Base-by-base conservation (phyloP, 2,888 invertebrate genomes). In the Slavum lentiscoides region DNA sequence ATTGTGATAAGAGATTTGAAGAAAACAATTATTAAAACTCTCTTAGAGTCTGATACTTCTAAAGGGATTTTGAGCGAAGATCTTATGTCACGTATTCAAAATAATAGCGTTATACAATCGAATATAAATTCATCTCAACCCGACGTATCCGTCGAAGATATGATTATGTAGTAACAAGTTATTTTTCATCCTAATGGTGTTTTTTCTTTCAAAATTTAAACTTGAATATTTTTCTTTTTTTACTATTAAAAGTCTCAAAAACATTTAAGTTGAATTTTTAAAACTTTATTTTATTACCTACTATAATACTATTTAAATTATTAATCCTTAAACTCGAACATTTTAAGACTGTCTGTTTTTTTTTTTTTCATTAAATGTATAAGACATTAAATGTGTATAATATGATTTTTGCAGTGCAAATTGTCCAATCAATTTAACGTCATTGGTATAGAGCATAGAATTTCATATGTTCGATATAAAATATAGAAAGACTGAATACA, bases 1-100 rank as follows among this genome's bases (percentile, higher is more conserved):
- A 19, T 43, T 55, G 6, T 9, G 9, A 43, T 72, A 17, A 55
- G 6, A 30, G 9, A 66, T 49, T 49, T 64, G 1, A 80, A 80
- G 23, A 55, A 43, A 58, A 8, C 1, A 13, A 80, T 80, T 30
- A 64, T 72, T 3, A 80, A 80, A 55, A 72, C 70, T 30, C 64
- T 80, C 23, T 7, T 72, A 15, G 62, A 80, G 39, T 72, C 80
- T 43, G n/a, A 72, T 30, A 72, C 80, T 39, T 53, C 72, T 19
- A 64, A 58, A 39, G 17, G 30, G 11, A 62, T 66, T 66, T 59
- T 80, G 7, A 21, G 7, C 23, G 72, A 72, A 55, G 39, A 58
- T n/a, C 19, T 72, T 66, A 17, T 72, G 43, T 72, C 30, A 2
- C 21, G 43, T 19, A 43, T 80, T 30, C 53, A 80, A 72, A 58